Evolutionary conservation across 2,113 vertebrate genomes (phyloP), one percentile per base, ranked within the genome.

Genomic region (Maccullochella peelii): DNA sequence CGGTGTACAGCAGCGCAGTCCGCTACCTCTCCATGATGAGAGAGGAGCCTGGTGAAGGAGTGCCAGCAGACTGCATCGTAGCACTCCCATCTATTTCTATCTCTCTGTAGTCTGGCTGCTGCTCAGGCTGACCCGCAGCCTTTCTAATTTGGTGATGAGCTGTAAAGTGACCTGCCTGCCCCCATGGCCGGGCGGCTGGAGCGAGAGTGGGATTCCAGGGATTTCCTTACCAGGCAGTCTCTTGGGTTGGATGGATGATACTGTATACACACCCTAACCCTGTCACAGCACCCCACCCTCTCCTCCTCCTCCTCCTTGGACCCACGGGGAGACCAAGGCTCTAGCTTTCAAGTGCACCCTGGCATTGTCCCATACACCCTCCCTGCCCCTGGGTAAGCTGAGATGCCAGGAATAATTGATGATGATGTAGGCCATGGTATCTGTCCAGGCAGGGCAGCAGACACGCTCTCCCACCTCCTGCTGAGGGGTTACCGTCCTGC

Each of bases 351-450:
- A 85, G 83, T 90, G 86, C 81, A 73, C 79, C 80, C 79, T 79
- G 88, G 77, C 92, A 90, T 93, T 94, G 93, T 93, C 86, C 87
- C 57, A 42, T 66, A 54, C 76, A 77, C 81, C 84, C 72, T 76
- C 72, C 57, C 18, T 50, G 70, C 79, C 85, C 82, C 82, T 85
- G 82, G 73, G 95, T 95, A 96, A 96, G 27, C 18, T 69, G 96
- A 96, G 94, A 95, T 69, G 82, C 78, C 88, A 91, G 90, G 87
- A 96, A 96, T 96, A 95, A 95, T 96, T 96, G 83, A 96, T 96
- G 94, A 87, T 49, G 61, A 83, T 85, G 81, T 83, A 49, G 86
- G 86, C 85, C 76, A 90, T 91, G 90, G 84, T 92, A 92, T 91
- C 88, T 85, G 83, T 86, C 87, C 79, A 80, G 77, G 70, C 82